phyloP scores from a whole-genome alignment of 2,888 invertebrate species.

The Lagria hirta region DNA sequence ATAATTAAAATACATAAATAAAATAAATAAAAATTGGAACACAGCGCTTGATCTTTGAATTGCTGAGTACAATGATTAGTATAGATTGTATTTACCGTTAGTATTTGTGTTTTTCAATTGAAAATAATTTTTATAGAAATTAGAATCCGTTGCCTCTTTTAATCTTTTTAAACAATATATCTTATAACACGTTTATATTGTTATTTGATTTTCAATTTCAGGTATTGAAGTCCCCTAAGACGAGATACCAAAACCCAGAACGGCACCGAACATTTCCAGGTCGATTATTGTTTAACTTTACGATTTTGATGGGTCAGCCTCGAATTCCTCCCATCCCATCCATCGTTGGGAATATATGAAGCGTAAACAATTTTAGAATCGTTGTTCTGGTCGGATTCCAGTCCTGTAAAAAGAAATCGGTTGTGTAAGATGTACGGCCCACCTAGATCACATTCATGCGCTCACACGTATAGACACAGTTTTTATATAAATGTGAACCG shows the following conservation, averaged over 20 bases:
- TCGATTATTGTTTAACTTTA: conserved; percentile 4
- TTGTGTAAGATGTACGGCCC: conserved; percentile 29
- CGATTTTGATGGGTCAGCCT: conserved; percentile 12
- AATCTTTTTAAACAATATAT: too few species aligned
- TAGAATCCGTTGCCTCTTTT: too few species aligned
- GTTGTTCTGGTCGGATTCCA: conserved; percentile 26
- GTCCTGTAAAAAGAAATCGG: conserved; percentile 20
- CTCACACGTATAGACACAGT: conserved; percentile 13
- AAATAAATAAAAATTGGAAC: too few species aligned
- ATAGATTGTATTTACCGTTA: too few species aligned
- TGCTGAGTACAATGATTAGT: too few species aligned
- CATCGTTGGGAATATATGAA: conserved; percentile 17
- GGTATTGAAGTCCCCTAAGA: conserved; percentile 3
- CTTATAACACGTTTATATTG: too few species aligned
- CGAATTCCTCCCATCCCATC: conserved; percentile 12
- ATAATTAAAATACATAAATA: too few species aligned
- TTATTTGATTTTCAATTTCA: conserved; percentile 10
- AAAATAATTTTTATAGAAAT: too few species aligned
- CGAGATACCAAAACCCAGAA: too few species aligned
- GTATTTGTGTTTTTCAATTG: too few species aligned
- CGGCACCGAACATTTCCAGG: too few species aligned
- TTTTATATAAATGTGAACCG: conserved; percentile 24
- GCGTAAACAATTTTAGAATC: conserved; percentile 23
- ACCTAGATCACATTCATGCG: conserved; percentile 38
- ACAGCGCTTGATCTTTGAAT: too few species aligned